Evolutionary conservation across 1,140 invertebrate species (phyloP).

Genomic region (Aphelenchoides besseyi): DNA sequence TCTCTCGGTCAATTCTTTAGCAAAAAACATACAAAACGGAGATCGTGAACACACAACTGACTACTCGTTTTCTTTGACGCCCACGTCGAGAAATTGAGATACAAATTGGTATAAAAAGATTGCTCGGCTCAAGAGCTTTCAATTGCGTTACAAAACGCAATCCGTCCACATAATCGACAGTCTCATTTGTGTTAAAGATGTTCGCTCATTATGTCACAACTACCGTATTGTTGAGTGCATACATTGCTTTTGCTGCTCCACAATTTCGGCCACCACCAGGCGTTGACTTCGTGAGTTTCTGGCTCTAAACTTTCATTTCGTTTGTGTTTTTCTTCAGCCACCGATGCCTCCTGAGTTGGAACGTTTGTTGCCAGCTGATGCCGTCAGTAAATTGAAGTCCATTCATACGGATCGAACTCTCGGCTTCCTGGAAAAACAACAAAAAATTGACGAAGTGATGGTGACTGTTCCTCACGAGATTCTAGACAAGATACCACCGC

Average conservation of each 20-base stretch:
- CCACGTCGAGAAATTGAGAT: too few relatives aligned
- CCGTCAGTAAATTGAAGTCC: conserved; percentile 45
- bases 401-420: conserved; percentile 40
- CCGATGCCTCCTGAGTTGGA: conserved; percentile 45
- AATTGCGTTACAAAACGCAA: too few relatives aligned
- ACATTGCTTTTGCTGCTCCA: neutral
- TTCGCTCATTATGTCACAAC: neutral
- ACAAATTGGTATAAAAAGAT: too few relatives aligned
- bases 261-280: conserved; percentile 12
- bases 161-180: too few relatives aligned
- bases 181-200: too few relatives aligned
- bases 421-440: conserved; percentile 43
- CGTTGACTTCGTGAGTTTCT: conserved; percentile 5
- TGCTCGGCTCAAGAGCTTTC: too few relatives aligned
- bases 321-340: conserved; percentile 33
- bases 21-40: too few relatives aligned
- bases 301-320: neutral
- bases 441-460: conserved; percentile 54
- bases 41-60: too few relatives aligned
- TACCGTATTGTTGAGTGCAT: neutral
- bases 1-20: too few relatives aligned
- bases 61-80: too few relatives aligned
- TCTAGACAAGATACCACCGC: conserved; percentile 50
- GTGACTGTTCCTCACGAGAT: conserved; percentile 42
- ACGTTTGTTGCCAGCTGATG: conserved; percentile 44